Evolutionary conservation across 2,797 vertebrate genomes (phyloP).

Genomic region (Scolopax bukidnonensis): DNA sequence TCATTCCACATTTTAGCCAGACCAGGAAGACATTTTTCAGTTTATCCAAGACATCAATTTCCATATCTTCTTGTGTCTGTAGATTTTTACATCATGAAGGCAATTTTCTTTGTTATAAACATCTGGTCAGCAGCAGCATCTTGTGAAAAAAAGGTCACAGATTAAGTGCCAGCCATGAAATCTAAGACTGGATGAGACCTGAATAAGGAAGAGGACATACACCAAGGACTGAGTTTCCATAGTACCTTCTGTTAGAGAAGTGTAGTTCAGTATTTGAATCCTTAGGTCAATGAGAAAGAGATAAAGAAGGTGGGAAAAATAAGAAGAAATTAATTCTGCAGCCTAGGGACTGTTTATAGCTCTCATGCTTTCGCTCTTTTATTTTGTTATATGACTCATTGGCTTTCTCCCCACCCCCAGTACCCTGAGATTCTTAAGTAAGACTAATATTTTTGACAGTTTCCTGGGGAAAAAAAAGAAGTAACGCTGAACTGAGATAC

Average conservation of each 20-base stretch:
- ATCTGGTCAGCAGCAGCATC: background rate
- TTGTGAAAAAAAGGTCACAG: background rate
- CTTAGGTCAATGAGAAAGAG: background rate
- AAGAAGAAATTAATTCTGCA: background rate
- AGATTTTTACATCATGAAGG: background rate
- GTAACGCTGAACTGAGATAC: background rate
- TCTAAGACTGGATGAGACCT: background rate
- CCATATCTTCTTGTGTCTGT: background rate
- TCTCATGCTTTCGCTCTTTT: background rate
- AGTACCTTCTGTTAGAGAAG: background rate
- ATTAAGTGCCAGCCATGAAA: background rate
- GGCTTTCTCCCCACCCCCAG: fast-evolving
- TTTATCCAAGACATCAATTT: background rate
- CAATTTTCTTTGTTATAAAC: background rate
- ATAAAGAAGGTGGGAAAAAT: background rate
- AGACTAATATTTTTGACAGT: background rate
- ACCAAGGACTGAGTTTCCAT: background rate
- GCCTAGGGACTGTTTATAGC: background rate
- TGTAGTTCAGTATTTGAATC: background rate
- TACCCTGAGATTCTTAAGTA: background rate
- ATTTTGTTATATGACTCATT: background rate
- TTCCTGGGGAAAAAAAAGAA: background rate
- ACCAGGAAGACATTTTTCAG: background rate
- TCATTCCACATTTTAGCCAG: background rate
- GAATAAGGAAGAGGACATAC: background rate